Evolutionary conservation across 2,888 invertebrate species (phyloP), one percentile per base, ranked within the genome.

Genomic region (Drosophila maculinotata): DNA sequence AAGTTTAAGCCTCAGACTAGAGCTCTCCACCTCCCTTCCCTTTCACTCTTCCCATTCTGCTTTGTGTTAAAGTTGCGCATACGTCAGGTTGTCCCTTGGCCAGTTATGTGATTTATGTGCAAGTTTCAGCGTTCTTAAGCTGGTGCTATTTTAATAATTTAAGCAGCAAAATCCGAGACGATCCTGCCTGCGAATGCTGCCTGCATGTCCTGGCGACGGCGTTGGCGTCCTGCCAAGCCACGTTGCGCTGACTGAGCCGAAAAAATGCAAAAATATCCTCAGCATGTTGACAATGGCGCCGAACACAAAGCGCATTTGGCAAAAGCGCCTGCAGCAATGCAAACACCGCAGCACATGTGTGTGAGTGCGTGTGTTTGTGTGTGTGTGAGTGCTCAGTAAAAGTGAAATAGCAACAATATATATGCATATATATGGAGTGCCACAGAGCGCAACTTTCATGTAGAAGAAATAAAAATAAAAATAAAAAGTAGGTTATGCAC

Each of bases 231-330:
- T 60, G 79, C 79, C 79, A 80, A 84, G 64, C 80, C 81, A 83
- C 79, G 87, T 80, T 83, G 67, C 84, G 87, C 87, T 87, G 79
- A 80, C 84, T 76, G 84, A 78, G 87, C 81, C 87, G 69, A 80
- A 80, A 80, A 83, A 86, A 79, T 86, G 79, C 80, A 83, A 69
- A 84, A 80, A 84, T 68, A 67, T 67, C 54, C 80, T 63, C 69
- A 67, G 78, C 82, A 84, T 87, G 81, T 87, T 81, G 81, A 81
- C 81, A 81, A 81, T 84, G 79, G 82, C 70, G 70, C 73, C 66
- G 65, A 85, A 87, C 86, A 74, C 68, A 82, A 87, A 82, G 83
- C 79, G 85, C 86, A 87, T 87, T 87, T 87, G 81, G 88, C 79
- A 85, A 20, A 20, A 85, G 60, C 63, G 82, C 88, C 88, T 85